phyloP scores from a whole-genome alignment of 2,797 vertebrate species.

The Vireo griseus region DNA sequence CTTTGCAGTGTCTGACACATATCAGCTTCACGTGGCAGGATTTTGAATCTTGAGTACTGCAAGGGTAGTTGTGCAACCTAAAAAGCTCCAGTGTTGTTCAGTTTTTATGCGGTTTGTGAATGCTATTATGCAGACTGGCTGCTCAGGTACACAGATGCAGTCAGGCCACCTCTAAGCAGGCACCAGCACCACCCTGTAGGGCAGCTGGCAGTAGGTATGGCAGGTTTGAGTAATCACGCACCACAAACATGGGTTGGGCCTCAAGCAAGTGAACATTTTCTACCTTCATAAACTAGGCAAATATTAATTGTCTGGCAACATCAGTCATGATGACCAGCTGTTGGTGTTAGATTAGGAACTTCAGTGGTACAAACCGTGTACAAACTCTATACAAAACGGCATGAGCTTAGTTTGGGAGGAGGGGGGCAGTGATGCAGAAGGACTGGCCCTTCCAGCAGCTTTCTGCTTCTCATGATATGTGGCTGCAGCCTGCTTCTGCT shows the following conservation, averaged over 20 bases:
- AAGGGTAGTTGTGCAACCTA: neutral
- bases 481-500: neutral
- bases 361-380: neutral
- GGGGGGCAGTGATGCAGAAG: neutral
- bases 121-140: neutral
- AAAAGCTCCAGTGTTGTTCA: neutral
- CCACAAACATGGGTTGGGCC: neutral
- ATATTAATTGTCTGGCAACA: neutral
- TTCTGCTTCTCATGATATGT: rapidly evolving
- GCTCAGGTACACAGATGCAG: neutral
- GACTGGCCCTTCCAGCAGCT: neutral
- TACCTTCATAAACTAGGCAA: neutral
- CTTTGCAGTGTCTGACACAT: neutral
- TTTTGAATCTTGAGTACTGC: neutral
- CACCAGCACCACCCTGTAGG: neutral
- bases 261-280: neutral
- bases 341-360: neutral
- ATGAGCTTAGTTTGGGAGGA: neutral
- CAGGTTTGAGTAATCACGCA: neutral
- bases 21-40: neutral
- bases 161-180: neutral
- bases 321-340: neutral
- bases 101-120: neutral
- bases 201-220: neutral
- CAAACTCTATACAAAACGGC: neutral